Evolutionary conservation across 2,888 invertebrate species (phyloP).

Genomic region (Ichneumon xanthorius): DNA sequence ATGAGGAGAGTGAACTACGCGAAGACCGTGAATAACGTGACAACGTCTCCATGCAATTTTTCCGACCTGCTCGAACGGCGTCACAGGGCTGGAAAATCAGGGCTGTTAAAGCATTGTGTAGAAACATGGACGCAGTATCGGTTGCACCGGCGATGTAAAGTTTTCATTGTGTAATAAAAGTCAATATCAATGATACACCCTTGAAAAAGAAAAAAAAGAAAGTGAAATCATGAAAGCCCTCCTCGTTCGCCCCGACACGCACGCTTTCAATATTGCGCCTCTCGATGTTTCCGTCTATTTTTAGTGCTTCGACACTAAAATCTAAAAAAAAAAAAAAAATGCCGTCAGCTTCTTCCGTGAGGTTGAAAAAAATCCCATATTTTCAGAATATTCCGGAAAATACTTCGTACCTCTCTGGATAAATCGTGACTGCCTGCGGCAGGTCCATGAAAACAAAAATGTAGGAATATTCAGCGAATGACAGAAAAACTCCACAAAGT

Average conservation of each 20-base stretch:
- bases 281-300: neutral
- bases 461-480: neutral
- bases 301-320: neutral
- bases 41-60: neutral
- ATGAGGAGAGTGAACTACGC: conserved; percentile 26
- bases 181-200: neutral
- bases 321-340: too few species aligned
- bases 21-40: conserved; percentile 10
- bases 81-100: conserved; percentile 6
- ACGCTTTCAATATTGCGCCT: too few species aligned
- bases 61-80: neutral
- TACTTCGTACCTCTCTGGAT: neutral
- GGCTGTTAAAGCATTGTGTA: neutral
- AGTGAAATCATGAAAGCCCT: neutral
- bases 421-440: neutral
- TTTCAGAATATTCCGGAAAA: neutral
- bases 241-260: neutral
- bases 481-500: neutral
- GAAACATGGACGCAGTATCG: neutral
- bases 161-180: neutral
- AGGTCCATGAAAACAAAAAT: neutral
- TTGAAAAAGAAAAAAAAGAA: neutral
- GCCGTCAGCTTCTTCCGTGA: too few species aligned
- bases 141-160: neutral
- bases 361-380: neutral